A percentile compares a stretch with the other conserved stretches of the same genome.
phyloP scores from a whole-genome alignment of 1,140 invertebrate genomes.

The Pygmarrhopalites habei region DNA sequence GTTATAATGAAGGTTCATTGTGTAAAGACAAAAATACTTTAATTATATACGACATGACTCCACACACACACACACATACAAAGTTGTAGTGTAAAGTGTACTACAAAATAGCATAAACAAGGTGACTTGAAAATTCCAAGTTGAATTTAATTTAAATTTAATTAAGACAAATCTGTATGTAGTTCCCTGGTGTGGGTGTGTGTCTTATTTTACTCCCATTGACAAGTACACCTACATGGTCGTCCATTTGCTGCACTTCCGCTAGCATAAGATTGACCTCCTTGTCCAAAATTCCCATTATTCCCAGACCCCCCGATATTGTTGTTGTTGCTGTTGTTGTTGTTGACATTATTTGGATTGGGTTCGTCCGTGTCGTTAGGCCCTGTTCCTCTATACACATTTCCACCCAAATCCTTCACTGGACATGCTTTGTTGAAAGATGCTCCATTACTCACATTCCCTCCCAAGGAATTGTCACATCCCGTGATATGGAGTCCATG shows the following conservation, averaged over 20 bases:
- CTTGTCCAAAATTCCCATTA: not conserved
- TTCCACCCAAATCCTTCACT: slow-evolving; percentile 33
- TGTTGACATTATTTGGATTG: slow-evolving; percentile 12
- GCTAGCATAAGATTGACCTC: not conserved
- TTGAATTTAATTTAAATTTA: too few species aligned
- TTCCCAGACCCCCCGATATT: not conserved
- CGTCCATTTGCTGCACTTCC: not conserved
- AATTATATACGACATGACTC: too few species aligned
- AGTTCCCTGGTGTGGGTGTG: not conserved
- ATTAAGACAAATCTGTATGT: too few species aligned
- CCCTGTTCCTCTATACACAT: slow-evolving; percentile 35
- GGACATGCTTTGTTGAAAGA: slow-evolving; percentile 32
- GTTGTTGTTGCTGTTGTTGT: not conserved
- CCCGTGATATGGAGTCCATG: slow-evolving; percentile 36
- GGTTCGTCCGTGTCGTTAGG: slow-evolving; percentile 37
- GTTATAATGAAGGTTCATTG: too few species aligned
- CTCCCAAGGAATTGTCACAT: slow-evolving; percentile 26
- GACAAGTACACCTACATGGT: slow-evolving; percentile 4
- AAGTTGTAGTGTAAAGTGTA: too few species aligned
- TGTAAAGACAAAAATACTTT: too few species aligned
- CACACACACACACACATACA: too few species aligned
- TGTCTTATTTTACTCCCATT: slow-evolving; percentile 3
- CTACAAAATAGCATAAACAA: too few species aligned
- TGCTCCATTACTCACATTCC: slow-evolving; percentile 38
- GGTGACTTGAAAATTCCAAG: too few species aligned